phyloP scores from a whole-genome alignment of 2,113 vertebrate genomes.

The Vireo altiloquus region DNA sequence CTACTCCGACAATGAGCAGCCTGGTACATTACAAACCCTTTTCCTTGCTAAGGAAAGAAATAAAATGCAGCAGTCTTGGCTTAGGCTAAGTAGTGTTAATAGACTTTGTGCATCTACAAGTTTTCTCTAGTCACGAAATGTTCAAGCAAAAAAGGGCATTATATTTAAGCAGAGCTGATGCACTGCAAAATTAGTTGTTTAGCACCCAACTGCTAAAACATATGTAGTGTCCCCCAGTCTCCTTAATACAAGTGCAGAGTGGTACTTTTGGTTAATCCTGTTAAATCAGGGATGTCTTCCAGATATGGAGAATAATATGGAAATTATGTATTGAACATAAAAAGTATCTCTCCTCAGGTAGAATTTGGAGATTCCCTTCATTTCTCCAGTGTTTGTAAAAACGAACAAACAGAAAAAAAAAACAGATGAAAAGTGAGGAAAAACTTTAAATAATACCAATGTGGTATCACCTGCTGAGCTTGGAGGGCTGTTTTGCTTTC shows the following conservation, averaged over 20 bases:
- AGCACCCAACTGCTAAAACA: neutral
- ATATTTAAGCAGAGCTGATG: neutral
- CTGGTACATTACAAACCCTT: neutral
- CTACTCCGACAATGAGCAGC: neutral
- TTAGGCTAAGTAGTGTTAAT: neutral
- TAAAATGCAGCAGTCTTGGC: neutral
- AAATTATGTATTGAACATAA: neutral
- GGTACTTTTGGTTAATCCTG: neutral
- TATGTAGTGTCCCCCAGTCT: neutral
- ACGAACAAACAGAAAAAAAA: neutral
- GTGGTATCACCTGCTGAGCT: neutral
- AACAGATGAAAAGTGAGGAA: neutral
- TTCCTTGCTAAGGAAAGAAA: neutral
- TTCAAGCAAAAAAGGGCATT: neutral
- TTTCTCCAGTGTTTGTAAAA: neutral
- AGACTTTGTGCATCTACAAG: neutral
- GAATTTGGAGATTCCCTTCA: neutral
- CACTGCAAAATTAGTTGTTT: neutral
- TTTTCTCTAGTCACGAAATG: neutral
- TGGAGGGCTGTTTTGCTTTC: neutral
- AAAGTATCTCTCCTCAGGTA: neutral
- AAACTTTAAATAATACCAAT: neutral
- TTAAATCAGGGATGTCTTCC: neutral
- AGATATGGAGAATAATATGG: neutral
- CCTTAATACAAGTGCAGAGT: neutral